Evolutionary conservation across 2,797 vertebrate species (phyloP).

Genomic region (Cossypha caffra): DNA sequence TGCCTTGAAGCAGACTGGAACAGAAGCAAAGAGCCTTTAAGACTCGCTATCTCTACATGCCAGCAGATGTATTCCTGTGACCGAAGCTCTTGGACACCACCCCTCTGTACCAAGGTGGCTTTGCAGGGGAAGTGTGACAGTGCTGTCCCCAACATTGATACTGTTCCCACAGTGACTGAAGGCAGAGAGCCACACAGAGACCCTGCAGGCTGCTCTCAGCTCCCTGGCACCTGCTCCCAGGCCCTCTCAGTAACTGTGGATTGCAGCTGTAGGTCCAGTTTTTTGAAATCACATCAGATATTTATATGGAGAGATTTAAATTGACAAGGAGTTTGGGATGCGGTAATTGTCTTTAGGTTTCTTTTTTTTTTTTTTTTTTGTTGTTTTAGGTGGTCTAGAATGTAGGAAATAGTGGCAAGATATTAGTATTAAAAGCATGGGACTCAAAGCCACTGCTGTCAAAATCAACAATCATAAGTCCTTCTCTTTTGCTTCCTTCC

Average conservation of each 20-base stretch:
- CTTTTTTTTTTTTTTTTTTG: fast-evolving
- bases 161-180: fast-evolving
- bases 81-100: background rate
- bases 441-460: background rate
- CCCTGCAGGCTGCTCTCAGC: background rate
- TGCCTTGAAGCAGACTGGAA: background rate
- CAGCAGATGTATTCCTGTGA: background rate
- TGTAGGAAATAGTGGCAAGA: background rate
- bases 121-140: background rate
- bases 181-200: background rate
- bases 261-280: background rate
- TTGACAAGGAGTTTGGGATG: background rate
- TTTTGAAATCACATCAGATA: background rate
- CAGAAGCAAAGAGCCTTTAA: background rate
- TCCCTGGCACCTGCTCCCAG: background rate
- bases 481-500: background rate
- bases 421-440: fast-evolving
- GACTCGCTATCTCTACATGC: background rate
- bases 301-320: background rate
- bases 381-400: background rate
- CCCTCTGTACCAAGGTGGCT: background rate
- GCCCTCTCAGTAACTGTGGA: background rate
- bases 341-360: background rate
- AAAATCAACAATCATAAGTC: background rate
- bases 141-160: fast-evolving